Evolutionary conservation across 2,797 vertebrate species (phyloP).

Genomic region (Valencia hispanica): DNA sequence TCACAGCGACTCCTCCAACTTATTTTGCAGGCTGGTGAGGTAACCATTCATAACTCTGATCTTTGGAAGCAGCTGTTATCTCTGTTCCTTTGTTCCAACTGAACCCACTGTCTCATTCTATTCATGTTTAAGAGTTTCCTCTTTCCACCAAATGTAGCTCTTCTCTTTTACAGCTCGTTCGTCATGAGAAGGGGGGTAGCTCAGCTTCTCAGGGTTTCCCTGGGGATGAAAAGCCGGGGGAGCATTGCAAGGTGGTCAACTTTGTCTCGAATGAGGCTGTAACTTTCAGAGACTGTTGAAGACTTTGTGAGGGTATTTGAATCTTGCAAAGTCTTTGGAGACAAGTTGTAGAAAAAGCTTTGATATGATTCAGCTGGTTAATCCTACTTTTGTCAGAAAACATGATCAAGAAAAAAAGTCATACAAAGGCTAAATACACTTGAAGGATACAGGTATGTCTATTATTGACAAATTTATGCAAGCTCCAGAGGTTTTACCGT

Average conservation of each 20-base stretch:
- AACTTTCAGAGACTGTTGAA: conserved; percentile 13
- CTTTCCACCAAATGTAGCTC: conserved; percentile 29
- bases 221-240: background rate
- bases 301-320: background rate
- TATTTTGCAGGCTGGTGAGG: conserved; percentile 65
- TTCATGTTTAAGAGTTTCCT: conserved; percentile 30
- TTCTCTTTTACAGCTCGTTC: conserved; percentile 45
- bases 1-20: conserved; percentile 27
- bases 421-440: background rate
- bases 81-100: conserved; percentile 43
- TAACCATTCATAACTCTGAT: conserved; percentile 54
- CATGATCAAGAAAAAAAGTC: background rate
- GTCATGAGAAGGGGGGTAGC: conserved; percentile 50
- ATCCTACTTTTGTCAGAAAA: background rate
- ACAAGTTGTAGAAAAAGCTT: background rate
- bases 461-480: too few species aligned
- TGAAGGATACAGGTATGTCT: too few species aligned
- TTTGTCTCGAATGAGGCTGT: conserved; percentile 11
- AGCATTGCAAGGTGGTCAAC: conserved; percentile 17
- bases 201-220: conserved; percentile 25
- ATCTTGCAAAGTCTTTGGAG: background rate
- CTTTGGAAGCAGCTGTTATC: conserved; percentile 52
- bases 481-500: too few species aligned
- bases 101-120: conserved; percentile 44
- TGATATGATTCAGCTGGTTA: background rate